A percentile compares a stretch with the other conserved stretches of the same genome.
Evolutionary conservation across 1,140 invertebrate species (phyloP).

Genomic region (Drosophila sproati): DNA sequence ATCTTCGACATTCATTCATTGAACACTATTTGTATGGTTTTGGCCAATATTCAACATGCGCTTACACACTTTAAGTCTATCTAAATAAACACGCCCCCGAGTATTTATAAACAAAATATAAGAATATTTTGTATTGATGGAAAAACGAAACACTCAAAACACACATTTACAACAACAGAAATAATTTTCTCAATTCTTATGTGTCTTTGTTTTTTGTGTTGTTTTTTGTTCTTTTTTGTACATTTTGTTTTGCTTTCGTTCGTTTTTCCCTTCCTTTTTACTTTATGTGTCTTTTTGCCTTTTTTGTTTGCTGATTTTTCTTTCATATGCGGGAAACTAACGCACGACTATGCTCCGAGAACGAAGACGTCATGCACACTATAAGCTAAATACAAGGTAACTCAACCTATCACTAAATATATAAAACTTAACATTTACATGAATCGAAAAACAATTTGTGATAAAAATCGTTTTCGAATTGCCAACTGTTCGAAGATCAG

Average conservation of each 20-base stretch:
- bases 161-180: slow-evolving; percentile 56
- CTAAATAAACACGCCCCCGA: slow-evolving; percentile 75
- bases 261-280: slow-evolving; percentile 58
- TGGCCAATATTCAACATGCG: slow-evolving; percentile 43
- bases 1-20: slow-evolving; percentile 5
- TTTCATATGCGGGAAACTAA: slow-evolving; percentile 83
- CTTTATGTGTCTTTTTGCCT: slow-evolving; percentile 73
- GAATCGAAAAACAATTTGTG: slow-evolving; percentile 9
- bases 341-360: slow-evolving; percentile 84
- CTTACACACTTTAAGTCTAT: slow-evolving; percentile 66
- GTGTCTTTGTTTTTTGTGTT: slow-evolving; percentile 45
- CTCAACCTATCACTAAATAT: slow-evolving; percentile 27
- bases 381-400: slow-evolving; percentile 84
- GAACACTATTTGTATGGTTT: slow-evolving; percentile 20
- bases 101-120: slow-evolving; percentile 60
- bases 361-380: slow-evolving; percentile 85
- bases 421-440: slow-evolving; percentile 31
- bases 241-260: slow-evolving; percentile 40
- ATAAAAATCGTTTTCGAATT: slow-evolving; percentile 1
- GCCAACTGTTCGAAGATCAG: slow-evolving; percentile 2
- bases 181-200: slow-evolving; percentile 66
- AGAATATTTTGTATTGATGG: slow-evolving; percentile 39
- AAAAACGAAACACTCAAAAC: slow-evolving; percentile 34
- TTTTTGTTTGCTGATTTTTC: slow-evolving; percentile 80
- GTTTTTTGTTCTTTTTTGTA: slow-evolving; percentile 51